Base-by-base conservation (phyloP, 2,888 invertebrate species). In the Punctoribates punctum region DNA sequence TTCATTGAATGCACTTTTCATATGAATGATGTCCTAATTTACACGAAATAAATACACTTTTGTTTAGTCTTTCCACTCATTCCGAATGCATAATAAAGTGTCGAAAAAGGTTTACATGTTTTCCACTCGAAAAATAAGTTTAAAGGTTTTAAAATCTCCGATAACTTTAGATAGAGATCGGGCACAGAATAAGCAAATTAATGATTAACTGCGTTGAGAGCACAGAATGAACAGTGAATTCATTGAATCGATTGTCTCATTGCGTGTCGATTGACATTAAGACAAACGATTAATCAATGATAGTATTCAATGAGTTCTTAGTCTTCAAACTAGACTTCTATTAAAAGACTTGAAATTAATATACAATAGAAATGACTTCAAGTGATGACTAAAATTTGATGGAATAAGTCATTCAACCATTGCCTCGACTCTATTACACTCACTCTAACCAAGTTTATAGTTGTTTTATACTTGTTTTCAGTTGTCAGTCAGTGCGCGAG, bases 321-420 rank as follows among this genome's bases (percentile, higher is more conserved):
- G 3, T 51, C 4, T n/a, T 51, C 3, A 20, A 51, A 2, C 20
- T 6, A 6, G 11, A 20, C 2, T 51, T 51, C 51, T 51, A 51
- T 51, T n/a, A 20, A n/a, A 54, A 54, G n/a, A 54, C 8, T 54
- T 8, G 1, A 25, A 9, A 15, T 11, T 54, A 23, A 54, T n/a
- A 25, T 54, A 54, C 54, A 54, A 54, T 8, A 54, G 20, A 23
- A n/a, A n/a, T 23, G n/a, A 13, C 3, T 13, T 20, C 54, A 54
- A 54, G 8, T 11, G 54, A 54, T 54, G 20, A 54, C 25, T 23
- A 20, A 54, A 25, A 23, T 11, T 6, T 8, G 54, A 25, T 6
- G 8, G 11, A 54, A 54, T 23, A 54, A 54, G 54, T 54, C 54
- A 54, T 54, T 54, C 54, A 54, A 54, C 54, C 20, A 54, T 54